Conservation (phyloP, 1,140 invertebrate species). For the Hyles euphorbiae region DNA sequence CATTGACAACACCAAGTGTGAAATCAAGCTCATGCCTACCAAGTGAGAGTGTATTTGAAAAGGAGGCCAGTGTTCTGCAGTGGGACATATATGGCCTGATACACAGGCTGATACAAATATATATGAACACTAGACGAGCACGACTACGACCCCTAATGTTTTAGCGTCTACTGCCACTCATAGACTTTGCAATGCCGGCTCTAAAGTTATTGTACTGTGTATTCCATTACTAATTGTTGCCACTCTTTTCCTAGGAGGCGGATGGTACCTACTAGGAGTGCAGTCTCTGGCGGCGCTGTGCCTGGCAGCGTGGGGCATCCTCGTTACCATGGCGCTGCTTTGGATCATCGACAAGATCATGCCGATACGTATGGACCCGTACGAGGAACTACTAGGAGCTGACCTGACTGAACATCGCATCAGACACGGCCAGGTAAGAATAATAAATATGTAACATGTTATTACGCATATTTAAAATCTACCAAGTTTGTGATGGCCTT, state of each 20-base stretch:
- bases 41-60: too few relatives aligned
- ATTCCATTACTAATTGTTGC: too few relatives aligned
- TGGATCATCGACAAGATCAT: constrained; percentile 87
- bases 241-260: constrained; percentile 79
- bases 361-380: constrained; percentile 88
- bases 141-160: too few relatives aligned
- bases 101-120: too few relatives aligned
- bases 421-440: constrained; percentile 75
- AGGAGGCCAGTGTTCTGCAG: too few relatives aligned
- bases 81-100: too few relatives aligned
- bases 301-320: constrained; percentile 83
- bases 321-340: constrained; percentile 81
- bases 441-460: not conserved
- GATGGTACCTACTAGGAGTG: constrained; percentile 89
- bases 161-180: too few relatives aligned
- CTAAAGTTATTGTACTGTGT: too few relatives aligned
- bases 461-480: not conserved
- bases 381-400: constrained; percentile 90
- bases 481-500: not conserved
- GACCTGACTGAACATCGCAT: constrained; percentile 92
- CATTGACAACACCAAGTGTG: too few relatives aligned
- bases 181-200: too few relatives aligned
- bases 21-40: too few relatives aligned
- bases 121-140: too few relatives aligned
- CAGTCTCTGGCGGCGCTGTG: constrained; percentile 84